Evolutionary conservation across 1,140 invertebrate species (phyloP).

Genomic region (Lethocerus indicus): DNA sequence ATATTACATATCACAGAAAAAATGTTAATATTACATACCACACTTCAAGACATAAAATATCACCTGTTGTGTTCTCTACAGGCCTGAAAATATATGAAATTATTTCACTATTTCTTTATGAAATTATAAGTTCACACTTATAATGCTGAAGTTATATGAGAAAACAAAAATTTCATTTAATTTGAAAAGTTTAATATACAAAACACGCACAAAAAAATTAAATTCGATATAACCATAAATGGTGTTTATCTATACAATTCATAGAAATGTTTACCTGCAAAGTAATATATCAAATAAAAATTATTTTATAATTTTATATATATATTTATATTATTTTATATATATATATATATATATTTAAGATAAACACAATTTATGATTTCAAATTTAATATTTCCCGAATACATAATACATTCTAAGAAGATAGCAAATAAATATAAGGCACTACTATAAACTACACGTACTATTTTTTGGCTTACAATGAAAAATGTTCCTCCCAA

Average conservation of each 20-base stretch:
- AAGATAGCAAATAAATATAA: no score
- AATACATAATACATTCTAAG: no score
- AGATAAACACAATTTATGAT: background rate
- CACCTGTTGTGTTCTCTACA: slow-evolving; percentile 25
- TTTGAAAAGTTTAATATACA: no score
- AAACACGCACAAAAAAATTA: no score
- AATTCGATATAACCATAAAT: no score
- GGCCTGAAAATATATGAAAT: slow-evolving; percentile 24
- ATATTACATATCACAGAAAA: no score
- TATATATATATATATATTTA: background rate
- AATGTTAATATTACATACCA: slow-evolving; percentile 13
- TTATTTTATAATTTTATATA: background rate
- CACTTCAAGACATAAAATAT: slow-evolving; percentile 41
- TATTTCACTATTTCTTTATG: slow-evolving; percentile 4
- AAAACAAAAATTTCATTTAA: background rate
- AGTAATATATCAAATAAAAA: background rate
- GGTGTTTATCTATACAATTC: no score
- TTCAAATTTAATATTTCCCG: no score
- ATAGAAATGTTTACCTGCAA: no score
- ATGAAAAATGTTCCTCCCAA: slow-evolving; percentile 94
- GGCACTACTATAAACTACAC: no score
- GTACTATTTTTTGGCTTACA: no score
- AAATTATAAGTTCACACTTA: background rate
- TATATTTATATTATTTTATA: background rate
- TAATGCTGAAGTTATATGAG: background rate